phyloP scores from a whole-genome alignment of 1,140 invertebrate genomes.

The Epicauta chinensis region DNA sequence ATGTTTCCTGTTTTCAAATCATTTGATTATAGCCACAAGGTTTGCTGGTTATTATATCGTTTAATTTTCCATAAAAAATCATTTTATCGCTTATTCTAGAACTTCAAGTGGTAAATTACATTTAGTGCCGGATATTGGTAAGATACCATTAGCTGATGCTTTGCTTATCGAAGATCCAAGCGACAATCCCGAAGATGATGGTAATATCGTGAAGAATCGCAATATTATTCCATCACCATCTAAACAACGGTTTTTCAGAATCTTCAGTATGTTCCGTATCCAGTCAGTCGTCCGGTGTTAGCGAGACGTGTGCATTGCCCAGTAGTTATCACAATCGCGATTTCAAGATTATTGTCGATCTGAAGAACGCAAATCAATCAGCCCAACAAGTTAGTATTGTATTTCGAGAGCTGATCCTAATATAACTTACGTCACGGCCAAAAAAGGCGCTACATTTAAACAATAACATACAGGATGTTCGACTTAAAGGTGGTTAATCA shows the following conservation, averaged over 20 bases:
- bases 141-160: slow-evolving; percentile 78
- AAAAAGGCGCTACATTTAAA: too few relatives aligned
- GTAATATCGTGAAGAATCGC: slow-evolving; percentile 38
- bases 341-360: slow-evolving; percentile 81
- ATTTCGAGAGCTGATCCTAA: too few relatives aligned
- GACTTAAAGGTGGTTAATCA: too few relatives aligned
- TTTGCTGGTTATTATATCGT: slow-evolving; percentile 20
- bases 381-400: slow-evolving; percentile 41
- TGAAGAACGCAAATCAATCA: slow-evolving; percentile 56
- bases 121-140: slow-evolving; percentile 73
- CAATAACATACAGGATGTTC: too few relatives aligned
- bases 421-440: too few relatives aligned
- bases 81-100: too few relatives aligned
- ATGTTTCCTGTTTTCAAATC: slow-evolving; percentile 81
- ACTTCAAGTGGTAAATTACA: slow-evolving; percentile 80
- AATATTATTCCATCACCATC: not conserved
- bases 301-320: slow-evolving; percentile 46
- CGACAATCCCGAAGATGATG: slow-evolving; percentile 59
- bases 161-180: slow-evolving; percentile 75
- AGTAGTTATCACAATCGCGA: slow-evolving; percentile 70
- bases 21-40: slow-evolving; percentile 71
- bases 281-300: slow-evolving; percentile 52
- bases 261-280: slow-evolving; percentile 54
- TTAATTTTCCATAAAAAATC: slow-evolving; percentile 1
- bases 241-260: slow-evolving; percentile 40